Conservation (phyloP, 2,113 vertebrate genomes). For the Melozone crissalis region DNA sequence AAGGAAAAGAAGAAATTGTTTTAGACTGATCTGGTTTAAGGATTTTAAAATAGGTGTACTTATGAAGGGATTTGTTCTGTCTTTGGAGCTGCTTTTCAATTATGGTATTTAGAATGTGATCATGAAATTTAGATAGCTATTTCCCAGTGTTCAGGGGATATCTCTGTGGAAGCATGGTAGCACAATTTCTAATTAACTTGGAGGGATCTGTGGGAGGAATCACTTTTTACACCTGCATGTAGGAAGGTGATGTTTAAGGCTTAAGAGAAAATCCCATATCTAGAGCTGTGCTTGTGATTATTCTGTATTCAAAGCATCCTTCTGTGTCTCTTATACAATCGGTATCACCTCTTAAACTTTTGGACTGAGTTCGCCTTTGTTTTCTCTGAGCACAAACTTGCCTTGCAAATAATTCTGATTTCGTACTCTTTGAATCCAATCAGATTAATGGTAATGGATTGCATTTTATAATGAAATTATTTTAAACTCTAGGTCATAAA, state of each 20-base stretch:
- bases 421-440: neutral
- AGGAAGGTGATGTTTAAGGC: neutral
- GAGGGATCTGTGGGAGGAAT: neutral
- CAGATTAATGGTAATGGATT: neutral
- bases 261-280: neutral
- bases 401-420: neutral
- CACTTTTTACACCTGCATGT: neutral
- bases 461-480: neutral
- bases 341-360: neutral
- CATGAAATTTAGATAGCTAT: neutral
- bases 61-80: neutral
- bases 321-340: neutral
- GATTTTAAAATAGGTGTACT: neutral
- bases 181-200: neutral
- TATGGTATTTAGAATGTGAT: neutral
- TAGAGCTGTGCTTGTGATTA: neutral
- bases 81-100: neutral
- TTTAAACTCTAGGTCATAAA: neutral
- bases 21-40: neutral
- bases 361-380: neutral
- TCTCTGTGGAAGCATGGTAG: neutral
- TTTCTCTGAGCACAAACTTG: neutral
- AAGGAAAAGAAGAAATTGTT: neutral
- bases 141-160: neutral
- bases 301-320: neutral